These are phyloP conservation scores for Acipenser ruthenus DNA, from an alignment of 2,797 vertebrate genomes.

Conservation along the genomic window DNA sequence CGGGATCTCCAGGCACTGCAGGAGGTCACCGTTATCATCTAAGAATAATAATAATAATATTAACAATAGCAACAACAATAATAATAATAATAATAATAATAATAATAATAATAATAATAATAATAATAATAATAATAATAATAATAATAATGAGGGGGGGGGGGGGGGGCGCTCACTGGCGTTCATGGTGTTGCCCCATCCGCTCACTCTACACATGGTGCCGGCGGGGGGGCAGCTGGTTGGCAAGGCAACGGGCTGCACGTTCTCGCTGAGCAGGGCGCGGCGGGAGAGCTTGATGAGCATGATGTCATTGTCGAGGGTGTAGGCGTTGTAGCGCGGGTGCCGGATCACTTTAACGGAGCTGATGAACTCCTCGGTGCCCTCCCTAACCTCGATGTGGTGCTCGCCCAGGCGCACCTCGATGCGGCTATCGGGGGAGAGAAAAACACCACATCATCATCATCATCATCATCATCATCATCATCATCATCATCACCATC, in stretches of 20 bases:
- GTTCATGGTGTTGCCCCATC: conserved; percentile 71
- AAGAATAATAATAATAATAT: no score
- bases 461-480: no score
- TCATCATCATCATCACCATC: no score
- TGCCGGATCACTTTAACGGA: conserved; percentile 55
- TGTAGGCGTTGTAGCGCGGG: conserved; percentile 35
- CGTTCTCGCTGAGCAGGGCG: conserved; percentile 48
- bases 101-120: no score
- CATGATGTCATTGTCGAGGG: conserved; percentile 73
- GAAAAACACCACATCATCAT: no score
- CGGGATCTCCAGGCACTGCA: conserved; percentile 50
- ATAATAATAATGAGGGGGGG: no score
- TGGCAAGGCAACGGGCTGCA: conserved; percentile 61
- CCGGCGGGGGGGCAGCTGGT: conserved; percentile 48
- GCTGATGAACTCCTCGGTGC: conserved; percentile 53
- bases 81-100: no score
- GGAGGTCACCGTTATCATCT: conserved; percentile 36
- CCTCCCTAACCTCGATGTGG: conserved; percentile 42
- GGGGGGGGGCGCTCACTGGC: conserved; percentile 32
- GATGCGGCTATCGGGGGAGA: conserved; percentile 43
- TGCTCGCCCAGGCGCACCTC: conserved; percentile 70
- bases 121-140: no score
- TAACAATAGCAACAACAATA: no score
- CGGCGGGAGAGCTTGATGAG: conserved; percentile 64
- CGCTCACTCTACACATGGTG: conserved; percentile 64